These are phyloP conservation scores for Sesia apiformis DNA, from an alignment of 2,888 invertebrate genomes.

Conservation along the genomic window DNA sequence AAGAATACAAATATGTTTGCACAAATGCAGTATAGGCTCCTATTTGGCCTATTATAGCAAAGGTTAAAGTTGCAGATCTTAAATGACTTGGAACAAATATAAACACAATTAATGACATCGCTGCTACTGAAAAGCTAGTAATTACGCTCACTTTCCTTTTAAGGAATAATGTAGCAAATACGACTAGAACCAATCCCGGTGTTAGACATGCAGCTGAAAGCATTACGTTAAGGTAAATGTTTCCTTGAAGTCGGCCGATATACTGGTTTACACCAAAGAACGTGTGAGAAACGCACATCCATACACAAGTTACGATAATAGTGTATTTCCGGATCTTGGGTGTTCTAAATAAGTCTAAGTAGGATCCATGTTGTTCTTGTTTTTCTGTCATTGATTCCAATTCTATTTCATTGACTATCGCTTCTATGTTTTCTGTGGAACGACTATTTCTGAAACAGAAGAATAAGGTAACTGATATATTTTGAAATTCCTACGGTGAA, in stretches of 20 bases:
- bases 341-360: constrained; percentile 79
- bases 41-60: constrained; percentile 83
- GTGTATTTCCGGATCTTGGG: constrained; percentile 80
- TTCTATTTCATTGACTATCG: constrained; percentile 43
- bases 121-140: constrained; percentile 37
- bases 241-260: constrained; percentile 82
- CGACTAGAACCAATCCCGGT: constrained; percentile 41
- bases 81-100: constrained; percentile 40
- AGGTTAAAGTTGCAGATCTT: constrained; percentile 70
- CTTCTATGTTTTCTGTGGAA: constrained; percentile 40
- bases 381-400: constrained; percentile 23
- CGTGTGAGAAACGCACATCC: constrained; percentile 86
- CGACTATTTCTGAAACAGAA: constrained; percentile 50
- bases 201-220: constrained; percentile 71
- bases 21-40: constrained; percentile 81
- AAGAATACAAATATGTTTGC: constrained; percentile 80
- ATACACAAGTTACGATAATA: constrained; percentile 79
- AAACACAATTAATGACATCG: constrained; percentile 41
- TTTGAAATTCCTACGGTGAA: background rate
- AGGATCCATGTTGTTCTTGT: constrained; percentile 25
- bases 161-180: constrained; percentile 39
- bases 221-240: constrained; percentile 87
- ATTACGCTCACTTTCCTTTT: constrained; percentile 42
- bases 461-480: background rate
- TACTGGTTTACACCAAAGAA: constrained; percentile 90